Conservation (phyloP, 2,888 invertebrate species). For the Thymelicus sylvestris region DNA sequence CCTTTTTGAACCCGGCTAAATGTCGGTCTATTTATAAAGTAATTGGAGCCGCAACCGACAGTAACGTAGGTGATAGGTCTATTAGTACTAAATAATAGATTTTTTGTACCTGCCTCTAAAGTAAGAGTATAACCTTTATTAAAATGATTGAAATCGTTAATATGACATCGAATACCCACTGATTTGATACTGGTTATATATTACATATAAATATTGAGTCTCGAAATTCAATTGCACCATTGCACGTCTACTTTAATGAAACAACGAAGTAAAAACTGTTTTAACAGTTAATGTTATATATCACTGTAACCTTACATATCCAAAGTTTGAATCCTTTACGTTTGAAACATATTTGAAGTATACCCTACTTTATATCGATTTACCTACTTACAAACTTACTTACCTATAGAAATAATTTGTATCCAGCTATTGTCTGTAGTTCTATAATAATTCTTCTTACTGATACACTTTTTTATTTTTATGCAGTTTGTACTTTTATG, state of each 20-base stretch:
- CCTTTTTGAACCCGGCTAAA: too few relatives aligned
- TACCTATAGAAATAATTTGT: too few relatives aligned
- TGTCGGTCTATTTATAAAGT: neutral
- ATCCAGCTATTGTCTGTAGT: too few relatives aligned
- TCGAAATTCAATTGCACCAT: too few relatives aligned
- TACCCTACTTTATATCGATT: slow-evolving; percentile 1
- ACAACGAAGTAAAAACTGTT: slow-evolving; percentile 9
- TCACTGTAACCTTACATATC: slow-evolving; percentile 20
- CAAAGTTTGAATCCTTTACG: neutral
- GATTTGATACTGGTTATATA: neutral
- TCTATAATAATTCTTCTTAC: neutral
- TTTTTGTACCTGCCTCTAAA: neutral
- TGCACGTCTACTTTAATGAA: too few relatives aligned
- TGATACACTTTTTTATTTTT: neutral
- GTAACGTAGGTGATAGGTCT: neutral
- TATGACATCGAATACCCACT: neutral
- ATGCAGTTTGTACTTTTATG: neutral
- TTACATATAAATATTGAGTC: neutral
- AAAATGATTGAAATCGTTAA: neutral
- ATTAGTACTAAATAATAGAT: neutral
- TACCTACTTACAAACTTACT: neutral
- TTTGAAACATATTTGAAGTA: neutral
- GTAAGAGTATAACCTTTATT: neutral
- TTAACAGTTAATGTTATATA: slow-evolving; percentile 11
- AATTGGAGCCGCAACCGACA: neutral